These are phyloP conservation scores for Harpegnathos saltator DNA, from an alignment of 1,140 invertebrate species.

Conservation along the genomic window DNA sequence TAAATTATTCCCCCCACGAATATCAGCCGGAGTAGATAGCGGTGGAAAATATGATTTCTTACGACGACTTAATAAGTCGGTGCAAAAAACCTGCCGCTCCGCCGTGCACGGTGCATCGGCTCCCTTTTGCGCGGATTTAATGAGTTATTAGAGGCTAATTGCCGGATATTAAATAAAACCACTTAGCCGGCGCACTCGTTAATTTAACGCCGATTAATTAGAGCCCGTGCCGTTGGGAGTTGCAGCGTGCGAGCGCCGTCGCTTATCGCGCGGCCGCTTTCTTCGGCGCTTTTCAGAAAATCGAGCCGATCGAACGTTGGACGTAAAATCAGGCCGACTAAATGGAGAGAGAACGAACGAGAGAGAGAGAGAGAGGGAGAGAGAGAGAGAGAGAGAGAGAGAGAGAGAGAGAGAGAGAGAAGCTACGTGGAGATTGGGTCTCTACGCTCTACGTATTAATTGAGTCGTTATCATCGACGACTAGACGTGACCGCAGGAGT, in stretches of 20 bases:
- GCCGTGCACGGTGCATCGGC: neutral
- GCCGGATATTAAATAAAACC: neutral
- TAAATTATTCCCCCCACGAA: conserved; percentile 26
- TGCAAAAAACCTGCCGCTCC: neutral
- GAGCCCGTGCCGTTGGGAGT: neutral
- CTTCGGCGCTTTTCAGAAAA: neutral
- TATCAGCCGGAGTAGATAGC: neutral
- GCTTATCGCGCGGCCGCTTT: neutral
- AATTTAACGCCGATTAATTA: conserved; percentile 1
- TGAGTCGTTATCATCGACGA: conserved; percentile 18
- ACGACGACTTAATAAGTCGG: conserved; percentile 2
- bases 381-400: too few relatives aligned
- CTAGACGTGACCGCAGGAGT: neutral
- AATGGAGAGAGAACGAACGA: too few relatives aligned
- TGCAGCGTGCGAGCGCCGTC: too few relatives aligned
- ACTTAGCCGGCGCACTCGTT: neutral
- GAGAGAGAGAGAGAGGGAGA: too few relatives aligned
- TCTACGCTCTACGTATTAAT: too few relatives aligned
- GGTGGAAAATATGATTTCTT: neutral
- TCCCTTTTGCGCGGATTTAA: neutral
- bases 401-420: too few relatives aligned
- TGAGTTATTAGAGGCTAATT: neutral
- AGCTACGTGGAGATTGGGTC: too few relatives aligned
- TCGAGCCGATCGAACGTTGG: too few relatives aligned
- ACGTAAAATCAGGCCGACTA: neutral